Evolutionary conservation across 2,113 vertebrate species (phyloP).

Genomic region (Girardinichthys multiradiatus): DNA sequence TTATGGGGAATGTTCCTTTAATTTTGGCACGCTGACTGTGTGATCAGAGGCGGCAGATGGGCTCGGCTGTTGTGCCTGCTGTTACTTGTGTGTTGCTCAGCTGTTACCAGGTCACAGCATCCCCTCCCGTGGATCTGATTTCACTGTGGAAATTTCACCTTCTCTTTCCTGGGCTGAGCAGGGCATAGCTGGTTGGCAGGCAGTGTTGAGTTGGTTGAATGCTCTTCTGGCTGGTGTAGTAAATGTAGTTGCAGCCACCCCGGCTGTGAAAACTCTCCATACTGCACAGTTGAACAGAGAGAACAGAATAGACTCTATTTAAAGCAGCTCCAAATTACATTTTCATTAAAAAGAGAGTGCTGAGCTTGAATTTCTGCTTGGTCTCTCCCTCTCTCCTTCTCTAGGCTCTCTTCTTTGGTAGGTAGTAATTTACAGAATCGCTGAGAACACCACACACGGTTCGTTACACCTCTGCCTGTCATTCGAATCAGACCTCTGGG

Average conservation of each 20-base stretch:
- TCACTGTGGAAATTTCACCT: conserved; percentile 76
- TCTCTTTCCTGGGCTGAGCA: conserved; percentile 59
- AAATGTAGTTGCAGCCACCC: background rate
- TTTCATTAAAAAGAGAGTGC: conserved; percentile 69
- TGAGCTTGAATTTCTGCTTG: conserved; percentile 52
- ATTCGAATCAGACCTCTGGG: conserved; percentile 27
- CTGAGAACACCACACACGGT: conserved; percentile 25
- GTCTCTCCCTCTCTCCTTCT: background rate
- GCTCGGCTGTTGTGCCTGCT: conserved; percentile 71
- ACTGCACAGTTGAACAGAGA: conserved; percentile 15
- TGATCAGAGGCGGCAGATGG: conserved; percentile 63
- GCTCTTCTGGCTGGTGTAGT: conserved; percentile 16
- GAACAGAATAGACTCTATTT: conserved; percentile 48
- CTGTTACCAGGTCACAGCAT: conserved; percentile 67
- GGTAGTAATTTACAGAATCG: conserved; percentile 27
- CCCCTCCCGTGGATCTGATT: conserved; percentile 65
- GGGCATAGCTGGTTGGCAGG: conserved; percentile 36
- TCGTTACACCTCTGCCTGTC: conserved; percentile 23
- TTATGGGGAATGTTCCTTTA: background rate
- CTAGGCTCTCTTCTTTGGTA: conserved; percentile 1
- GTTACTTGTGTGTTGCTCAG: conserved; percentile 70
- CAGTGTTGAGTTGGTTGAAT: conserved; percentile 10
- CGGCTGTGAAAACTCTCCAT: conserved; percentile 23
- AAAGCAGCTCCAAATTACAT: conserved; percentile 58
- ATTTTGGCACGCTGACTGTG: conserved; percentile 24